Base-by-base conservation (phyloP, 2,113 vertebrate species). In the Caranx melampygus region DNA sequence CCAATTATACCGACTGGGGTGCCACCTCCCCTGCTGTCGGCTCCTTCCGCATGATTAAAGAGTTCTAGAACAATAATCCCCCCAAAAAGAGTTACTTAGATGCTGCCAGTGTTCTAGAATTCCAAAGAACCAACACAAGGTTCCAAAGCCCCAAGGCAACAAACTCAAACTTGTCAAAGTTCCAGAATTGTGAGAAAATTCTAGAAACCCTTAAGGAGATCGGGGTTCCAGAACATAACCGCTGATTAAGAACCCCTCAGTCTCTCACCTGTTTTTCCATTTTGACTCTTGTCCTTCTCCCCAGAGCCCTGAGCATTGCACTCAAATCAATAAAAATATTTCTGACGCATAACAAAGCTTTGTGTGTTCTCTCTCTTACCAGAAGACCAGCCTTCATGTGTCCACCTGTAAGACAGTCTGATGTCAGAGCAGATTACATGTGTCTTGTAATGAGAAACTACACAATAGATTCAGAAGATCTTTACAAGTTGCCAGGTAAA, bases 41-140 rank as follows among this genome's bases (percentile, higher is more conserved):
- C 52, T 94, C 92, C n/a, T 87, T 93, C 77, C 89, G 82, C 63
- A 89, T 78, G 80, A 82, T 93, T 75, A 89, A 77, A 70, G 85
- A 94, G 52, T 85, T 93, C 52, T 91, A 87, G 81, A 65, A 14
- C n/a, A 14, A 35, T 31, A 35, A 33, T 2, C 0, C n/a, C 12
- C 10, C n/a, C 21, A 3, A 12, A 34, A 21, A 26, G 42, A 47
- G 15, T 47, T 16, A 16, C 16, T 47, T 47, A 15, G 16, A 47
- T 47, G 45, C 45, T 47, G 1, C 18, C 14, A 68, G 26, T 6
- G 44, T 26, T 54, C 8, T 13, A n/a, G 2, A 67, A 18, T 57
- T 57, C 42, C 26, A 34, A 31, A 51, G 5, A 34, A n/a, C 6
- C 6, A 16, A 16, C 20, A 42, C n/a, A 44, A 62, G 9, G 58